Evolutionary conservation across 2,113 vertebrate genomes (phyloP).

Genomic region (Myiagra hebetior): DNA sequence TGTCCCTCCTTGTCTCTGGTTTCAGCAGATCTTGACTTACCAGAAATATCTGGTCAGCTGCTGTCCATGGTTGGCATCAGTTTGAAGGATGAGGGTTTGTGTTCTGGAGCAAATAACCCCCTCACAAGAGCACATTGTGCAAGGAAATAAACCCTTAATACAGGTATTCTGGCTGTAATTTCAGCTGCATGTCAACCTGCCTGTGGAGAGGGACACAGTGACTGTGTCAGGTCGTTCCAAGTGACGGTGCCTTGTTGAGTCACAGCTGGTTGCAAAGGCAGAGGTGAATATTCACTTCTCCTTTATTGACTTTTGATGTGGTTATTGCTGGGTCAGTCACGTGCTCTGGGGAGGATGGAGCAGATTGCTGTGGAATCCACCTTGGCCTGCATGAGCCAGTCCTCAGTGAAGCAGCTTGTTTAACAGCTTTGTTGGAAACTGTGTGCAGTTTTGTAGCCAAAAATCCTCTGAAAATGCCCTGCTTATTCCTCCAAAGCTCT

Average conservation of each 20-base stretch:
- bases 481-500: neutral
- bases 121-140: neutral
- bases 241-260: neutral
- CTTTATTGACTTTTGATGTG: neutral
- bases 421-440: neutral
- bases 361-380: neutral
- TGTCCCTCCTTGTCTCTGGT: neutral
- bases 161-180: neutral
- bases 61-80: fast-evolving
- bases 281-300: neutral
- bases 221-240: neutral
- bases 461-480: neutral
- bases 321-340: neutral
- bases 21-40: neutral
- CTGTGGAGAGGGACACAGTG: neutral
- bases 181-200: neutral
- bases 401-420: neutral
- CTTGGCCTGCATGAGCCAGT: neutral
- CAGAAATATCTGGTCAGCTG: neutral
- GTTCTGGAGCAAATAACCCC: neutral
- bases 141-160: neutral
- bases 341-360: neutral
- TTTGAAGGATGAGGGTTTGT: neutral
- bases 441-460: neutral
- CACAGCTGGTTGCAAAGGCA: neutral